These are phyloP conservation scores for Micropoecilia bifurca DNA, from an alignment of 2,797 vertebrate genomes.

Conservation along the genomic window DNA sequence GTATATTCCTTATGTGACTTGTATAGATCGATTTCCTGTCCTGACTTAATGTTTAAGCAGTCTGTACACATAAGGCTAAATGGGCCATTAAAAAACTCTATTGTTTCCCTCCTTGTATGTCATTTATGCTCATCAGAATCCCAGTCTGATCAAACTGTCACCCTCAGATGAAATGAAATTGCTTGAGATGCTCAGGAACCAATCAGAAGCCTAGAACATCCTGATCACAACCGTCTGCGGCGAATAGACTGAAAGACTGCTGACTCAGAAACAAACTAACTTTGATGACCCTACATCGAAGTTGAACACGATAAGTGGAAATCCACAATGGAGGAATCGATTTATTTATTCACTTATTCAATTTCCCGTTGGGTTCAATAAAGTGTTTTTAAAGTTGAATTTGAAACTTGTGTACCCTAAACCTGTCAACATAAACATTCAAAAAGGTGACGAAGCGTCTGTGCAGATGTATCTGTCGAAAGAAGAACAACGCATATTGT, in stretches of 20 bases:
- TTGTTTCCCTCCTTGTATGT: not conserved
- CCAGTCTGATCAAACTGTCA: not conserved
- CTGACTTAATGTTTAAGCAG: not conserved
- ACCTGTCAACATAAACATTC: not conserved
- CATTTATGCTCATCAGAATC: not conserved
- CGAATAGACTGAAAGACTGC: not conserved
- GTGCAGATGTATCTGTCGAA: conserved; percentile 1
- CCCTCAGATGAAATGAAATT: not conserved
- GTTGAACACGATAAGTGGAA: not conserved
- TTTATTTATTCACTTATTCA: too few relatives aligned
- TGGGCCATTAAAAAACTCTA: not conserved
- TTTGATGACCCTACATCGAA: not conserved
- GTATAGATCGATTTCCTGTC: not conserved
- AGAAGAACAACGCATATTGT: conserved; percentile 24
- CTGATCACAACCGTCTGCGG: not conserved
- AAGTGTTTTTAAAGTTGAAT: too few relatives aligned
- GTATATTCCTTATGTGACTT: not conserved
- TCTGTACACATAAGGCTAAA: not conserved
- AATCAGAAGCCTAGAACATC: not conserved
- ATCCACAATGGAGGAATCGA: not conserved
- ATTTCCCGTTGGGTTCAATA: too few relatives aligned
- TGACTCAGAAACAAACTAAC: not conserved
- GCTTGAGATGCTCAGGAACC: not conserved
- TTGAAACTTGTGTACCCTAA: not conserved
- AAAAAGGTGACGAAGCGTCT: not conserved